phyloP scores from a whole-genome alignment of 2,888 invertebrate species.

The Diaphora mendica region DNA sequence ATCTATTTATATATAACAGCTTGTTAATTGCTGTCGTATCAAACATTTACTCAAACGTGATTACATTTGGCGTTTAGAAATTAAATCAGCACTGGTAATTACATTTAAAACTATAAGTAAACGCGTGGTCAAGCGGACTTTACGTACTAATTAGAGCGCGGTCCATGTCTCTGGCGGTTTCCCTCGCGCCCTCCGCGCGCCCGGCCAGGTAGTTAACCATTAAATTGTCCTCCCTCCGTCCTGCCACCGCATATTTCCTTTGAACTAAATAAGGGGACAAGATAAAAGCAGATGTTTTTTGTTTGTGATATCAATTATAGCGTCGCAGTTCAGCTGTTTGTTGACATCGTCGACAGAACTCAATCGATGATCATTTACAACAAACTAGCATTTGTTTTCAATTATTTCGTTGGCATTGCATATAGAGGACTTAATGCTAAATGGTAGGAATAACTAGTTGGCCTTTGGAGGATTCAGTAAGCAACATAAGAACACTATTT shows the following conservation, averaged over 20 bases:
- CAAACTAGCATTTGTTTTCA: not conserved
- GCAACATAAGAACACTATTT: not conserved
- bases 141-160: slow-evolving; percentile 19
- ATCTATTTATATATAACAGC: not conserved
- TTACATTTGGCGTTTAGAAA: not conserved
- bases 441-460: too few relatives aligned
- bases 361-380: slow-evolving; percentile 9
- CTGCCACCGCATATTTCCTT: slow-evolving; percentile 23
- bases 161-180: slow-evolving; percentile 13
- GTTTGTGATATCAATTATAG: slow-evolving; percentile 50
- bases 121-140: slow-evolving; percentile 16
- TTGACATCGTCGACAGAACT: not conserved
- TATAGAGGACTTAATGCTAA: not conserved
- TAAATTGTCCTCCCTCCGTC: slow-evolving; percentile 34
- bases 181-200: slow-evolving; percentile 2
- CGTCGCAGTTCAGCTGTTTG: slow-evolving; percentile 47
- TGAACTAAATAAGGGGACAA: slow-evolving; percentile 33
- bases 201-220: slow-evolving; percentile 31
- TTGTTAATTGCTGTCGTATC: not conserved
- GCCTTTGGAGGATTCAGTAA: not conserved
- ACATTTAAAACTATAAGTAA: slow-evolving; percentile 12
- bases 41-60: not conserved
- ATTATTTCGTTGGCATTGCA: not conserved
- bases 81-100: slow-evolving; percentile 7
- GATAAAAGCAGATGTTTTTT: slow-evolving; percentile 37